Percentiles rank a stretch among this genome's conserved stretches.
phyloP scores from a whole-genome alignment of 2,888 invertebrate genomes.

The Drosophila gaucha region DNA sequence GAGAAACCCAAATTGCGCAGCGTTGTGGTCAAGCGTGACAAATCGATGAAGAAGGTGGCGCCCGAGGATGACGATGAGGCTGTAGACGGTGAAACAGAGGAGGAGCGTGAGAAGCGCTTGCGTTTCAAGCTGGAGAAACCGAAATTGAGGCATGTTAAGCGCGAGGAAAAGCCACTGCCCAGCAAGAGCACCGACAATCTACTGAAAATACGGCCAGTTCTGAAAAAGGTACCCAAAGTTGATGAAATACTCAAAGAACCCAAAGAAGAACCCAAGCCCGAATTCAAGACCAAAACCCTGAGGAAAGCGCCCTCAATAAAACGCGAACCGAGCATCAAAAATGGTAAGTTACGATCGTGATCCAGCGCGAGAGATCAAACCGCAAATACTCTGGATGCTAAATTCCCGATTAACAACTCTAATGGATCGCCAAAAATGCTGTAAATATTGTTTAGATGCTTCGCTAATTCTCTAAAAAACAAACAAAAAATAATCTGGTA shows the following conservation, averaged over 20 bases:
- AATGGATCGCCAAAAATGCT: conserved; percentile 64
- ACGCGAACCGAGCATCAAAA: conserved; percentile 81
- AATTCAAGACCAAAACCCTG: conserved; percentile 83
- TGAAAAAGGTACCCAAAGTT: conserved; percentile 84
- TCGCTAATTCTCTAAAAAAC: conserved; percentile 50
- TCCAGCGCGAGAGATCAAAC: conserved; percentile 12
- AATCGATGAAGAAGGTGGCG: conserved; percentile 82
- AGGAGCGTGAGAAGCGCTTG: conserved; percentile 81
- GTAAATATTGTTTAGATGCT: conserved; percentile 62
- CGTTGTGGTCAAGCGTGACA: conserved; percentile 83
- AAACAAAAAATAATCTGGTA: conserved; percentile 11
- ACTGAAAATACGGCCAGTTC: conserved; percentile 82
- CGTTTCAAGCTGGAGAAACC: conserved; percentile 84
- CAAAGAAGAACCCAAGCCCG: conserved; percentile 82
- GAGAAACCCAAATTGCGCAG: conserved; percentile 84
- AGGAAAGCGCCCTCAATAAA: conserved; percentile 83
- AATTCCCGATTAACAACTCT: conserved; percentile 65
- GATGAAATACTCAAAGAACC: conserved; percentile 82
- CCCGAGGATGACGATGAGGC: conserved; percentile 81
- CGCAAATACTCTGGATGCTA: conserved; percentile 52
- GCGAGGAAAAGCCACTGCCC: conserved; percentile 83
- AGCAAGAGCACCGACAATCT: conserved; percentile 83
- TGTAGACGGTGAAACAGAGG: conserved; percentile 82
- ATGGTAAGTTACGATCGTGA: conserved; percentile 75
- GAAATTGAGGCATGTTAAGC: conserved; percentile 83